Conservation (phyloP, 2,888 invertebrate species). For the Lepetodrilus schrolli region DNA sequence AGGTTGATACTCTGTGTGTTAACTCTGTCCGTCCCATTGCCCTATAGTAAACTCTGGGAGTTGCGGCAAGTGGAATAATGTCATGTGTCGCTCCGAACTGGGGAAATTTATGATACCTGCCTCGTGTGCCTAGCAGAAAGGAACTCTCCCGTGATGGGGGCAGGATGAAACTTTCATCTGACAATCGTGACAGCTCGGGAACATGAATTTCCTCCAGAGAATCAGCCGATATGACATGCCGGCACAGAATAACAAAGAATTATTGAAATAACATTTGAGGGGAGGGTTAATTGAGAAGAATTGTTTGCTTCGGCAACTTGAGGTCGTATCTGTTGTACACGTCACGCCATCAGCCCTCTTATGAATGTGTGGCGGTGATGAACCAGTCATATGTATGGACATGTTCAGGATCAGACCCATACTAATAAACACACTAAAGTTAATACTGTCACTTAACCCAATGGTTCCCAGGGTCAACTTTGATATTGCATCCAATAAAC, state of each 20-base stretch:
- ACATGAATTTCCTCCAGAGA: constrained; percentile 23
- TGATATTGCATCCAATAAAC: too few species aligned
- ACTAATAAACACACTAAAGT: too few species aligned
- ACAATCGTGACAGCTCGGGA: constrained; percentile 19
- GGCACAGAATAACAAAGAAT: constrained; percentile 19
- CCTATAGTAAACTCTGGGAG: constrained; percentile 20
- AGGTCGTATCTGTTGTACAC: constrained; percentile 24
- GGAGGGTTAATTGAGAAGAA: constrained; percentile 25
- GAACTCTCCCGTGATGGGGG: not conserved
- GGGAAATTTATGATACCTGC: constrained; percentile 25
- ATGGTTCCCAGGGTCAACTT: too few species aligned
- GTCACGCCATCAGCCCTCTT: too few species aligned
- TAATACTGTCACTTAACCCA: too few species aligned
- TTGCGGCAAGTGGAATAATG: constrained; percentile 13
- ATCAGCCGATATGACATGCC: constrained; percentile 22
- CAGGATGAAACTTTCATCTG: constrained; percentile 20
- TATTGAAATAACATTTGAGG: constrained; percentile 25
- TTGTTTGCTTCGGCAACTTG: not conserved
- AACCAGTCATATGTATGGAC: too few species aligned
- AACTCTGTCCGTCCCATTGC: not conserved
- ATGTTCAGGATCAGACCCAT: too few species aligned
- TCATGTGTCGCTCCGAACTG: constrained; percentile 14
- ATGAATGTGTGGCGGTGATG: too few species aligned
- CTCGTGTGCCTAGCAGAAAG: constrained; percentile 1
- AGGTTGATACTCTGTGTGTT: constrained; percentile 19